Base-by-base conservation (phyloP, 30 jellyfish, hydroid and myxozoan genomes). In the Clytia hemisphaerica region DNA sequence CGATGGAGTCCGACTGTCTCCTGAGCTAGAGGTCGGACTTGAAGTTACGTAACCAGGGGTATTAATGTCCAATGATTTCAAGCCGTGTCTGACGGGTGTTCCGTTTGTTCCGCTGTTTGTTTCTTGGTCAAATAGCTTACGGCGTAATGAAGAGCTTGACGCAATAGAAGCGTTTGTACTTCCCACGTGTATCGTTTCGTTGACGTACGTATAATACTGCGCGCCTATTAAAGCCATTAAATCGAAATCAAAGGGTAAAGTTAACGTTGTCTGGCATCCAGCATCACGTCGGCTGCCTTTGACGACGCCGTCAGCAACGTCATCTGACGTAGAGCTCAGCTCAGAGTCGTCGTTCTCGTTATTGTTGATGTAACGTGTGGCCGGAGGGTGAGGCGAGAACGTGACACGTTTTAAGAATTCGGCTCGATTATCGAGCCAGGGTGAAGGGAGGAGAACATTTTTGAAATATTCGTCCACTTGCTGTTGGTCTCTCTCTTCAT, bases 381-480 rank as follows among this genome's bases (percentile, higher is more conserved):
- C 22, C 22, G 78, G 78, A n/a, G 63, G 63, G 29, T 65, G 37
- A 9, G 78, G 78, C 42, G 78, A 65, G 33, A 65, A 65, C 25
- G 78, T 65, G 38, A 65, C 78, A 25, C 78, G 78, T 37, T 65
- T 65, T 16, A 65, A 30, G 33, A n/a, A 37, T 19, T 37, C 63
- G 18, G 78, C 66, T 6, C 69, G 78, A 45, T 65, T 65, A 25
- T 65, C 78, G 19, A 65, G 38, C 78, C 78, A 65, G 16, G 78
- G 78, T 22, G 78, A 65, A 4, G 78, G 78, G n/a, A 65, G 67
- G 35, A 65, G 33, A 2, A 48, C 78, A 44, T 48, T 65, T 65
- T 44, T 3, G 63, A 65, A 65, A 42, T 65, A 65, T 2, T 65
- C 78, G 38, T 65, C 78, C 37, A 65, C 78, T 37, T 65, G 68